Evolutionary conservation across 2,888 invertebrate species (phyloP).

Genomic region (Idaea aversata): DNA sequence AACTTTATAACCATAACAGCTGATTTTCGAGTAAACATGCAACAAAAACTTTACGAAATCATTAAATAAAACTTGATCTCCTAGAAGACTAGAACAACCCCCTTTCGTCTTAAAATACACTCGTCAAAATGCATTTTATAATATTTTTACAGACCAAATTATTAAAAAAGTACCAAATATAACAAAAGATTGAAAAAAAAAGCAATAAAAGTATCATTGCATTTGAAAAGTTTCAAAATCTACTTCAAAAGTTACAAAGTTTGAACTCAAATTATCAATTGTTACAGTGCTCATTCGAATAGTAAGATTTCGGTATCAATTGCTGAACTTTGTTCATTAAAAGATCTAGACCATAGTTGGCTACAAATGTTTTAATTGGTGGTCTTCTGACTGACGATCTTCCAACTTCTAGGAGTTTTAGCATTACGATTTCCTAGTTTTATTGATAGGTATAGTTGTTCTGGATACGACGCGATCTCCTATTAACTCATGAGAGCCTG

Average conservation of each 20-base stretch:
- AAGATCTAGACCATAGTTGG: neutral
- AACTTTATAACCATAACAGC: too few species aligned
- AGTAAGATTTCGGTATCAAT: neutral
- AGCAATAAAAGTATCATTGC: neutral
- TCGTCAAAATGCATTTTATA: too few species aligned
- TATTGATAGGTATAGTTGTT: neutral
- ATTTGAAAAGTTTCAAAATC: neutral
- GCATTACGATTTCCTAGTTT: constrained; percentile 11
- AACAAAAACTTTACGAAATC: too few species aligned
- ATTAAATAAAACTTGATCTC: too few species aligned
- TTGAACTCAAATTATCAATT: neutral
- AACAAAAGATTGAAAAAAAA: too few species aligned
- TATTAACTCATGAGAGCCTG: too few species aligned
- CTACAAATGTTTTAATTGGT: neutral
- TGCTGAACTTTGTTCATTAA: constrained; percentile 5
- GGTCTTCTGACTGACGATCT: neutral
- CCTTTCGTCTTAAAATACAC: too few species aligned
- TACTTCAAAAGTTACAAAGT: neutral
- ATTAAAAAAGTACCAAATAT: too few species aligned
- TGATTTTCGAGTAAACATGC: too few species aligned
- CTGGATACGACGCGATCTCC: constrained; percentile 10
- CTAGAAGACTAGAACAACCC: too few species aligned
- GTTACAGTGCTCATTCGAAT: neutral
- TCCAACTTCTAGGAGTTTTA: constrained; percentile 9
- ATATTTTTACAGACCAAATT: too few species aligned